Conservation (phyloP, 2,797 vertebrate genomes). For the Clamator glandarius region DNA sequence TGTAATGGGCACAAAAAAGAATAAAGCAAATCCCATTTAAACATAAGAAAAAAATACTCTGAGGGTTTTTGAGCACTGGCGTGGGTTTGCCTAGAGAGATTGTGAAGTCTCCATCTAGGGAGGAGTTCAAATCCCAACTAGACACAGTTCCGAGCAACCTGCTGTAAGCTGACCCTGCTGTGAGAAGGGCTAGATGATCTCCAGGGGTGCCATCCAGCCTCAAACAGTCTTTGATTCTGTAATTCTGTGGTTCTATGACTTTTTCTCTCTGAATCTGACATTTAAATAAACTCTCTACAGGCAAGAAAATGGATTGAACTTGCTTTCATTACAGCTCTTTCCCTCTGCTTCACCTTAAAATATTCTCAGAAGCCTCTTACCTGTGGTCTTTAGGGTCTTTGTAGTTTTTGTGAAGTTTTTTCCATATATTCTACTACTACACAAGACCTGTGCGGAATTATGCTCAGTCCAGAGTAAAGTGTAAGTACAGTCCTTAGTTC, state of each 20-base stretch:
- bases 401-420: background rate
- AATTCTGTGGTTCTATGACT: background rate
- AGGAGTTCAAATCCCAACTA: background rate
- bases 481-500: background rate
- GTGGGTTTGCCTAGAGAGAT: background rate
- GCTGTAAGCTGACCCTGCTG: background rate
- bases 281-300: background rate
- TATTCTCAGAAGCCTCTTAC: background rate
- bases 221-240: background rate
- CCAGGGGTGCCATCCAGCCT: background rate
- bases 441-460: background rate
- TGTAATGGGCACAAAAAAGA: background rate
- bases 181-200: background rate
- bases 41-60: background rate
- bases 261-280: background rate
- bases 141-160: accelerated
- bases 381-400: background rate
- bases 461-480: background rate
- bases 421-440: background rate
- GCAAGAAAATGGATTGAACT: background rate
- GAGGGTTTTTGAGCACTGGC: background rate
- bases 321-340: background rate
- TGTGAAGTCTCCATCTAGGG: background rate
- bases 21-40: background rate
- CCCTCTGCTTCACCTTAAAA: background rate